These are phyloP conservation scores for Heteromyza rotundicornis DNA, from an alignment of 2,888 invertebrate species.

Conservation along the genomic window DNA sequence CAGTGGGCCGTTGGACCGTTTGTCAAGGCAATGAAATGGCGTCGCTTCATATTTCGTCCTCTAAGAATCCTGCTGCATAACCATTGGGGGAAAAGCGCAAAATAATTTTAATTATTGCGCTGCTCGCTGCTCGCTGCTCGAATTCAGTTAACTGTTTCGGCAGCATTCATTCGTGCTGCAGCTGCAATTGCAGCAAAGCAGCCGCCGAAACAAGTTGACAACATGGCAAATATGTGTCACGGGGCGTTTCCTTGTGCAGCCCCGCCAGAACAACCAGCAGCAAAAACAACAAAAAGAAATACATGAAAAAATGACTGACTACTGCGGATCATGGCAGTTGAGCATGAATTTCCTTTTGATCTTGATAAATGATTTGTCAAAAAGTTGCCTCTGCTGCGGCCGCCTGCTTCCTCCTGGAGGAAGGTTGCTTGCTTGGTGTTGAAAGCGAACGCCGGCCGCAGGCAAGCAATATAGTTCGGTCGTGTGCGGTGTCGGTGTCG, in stretches of 20 bases:
- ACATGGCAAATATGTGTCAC: constrained; percentile 39
- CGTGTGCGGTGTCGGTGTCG: too few species aligned
- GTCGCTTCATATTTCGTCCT: too few species aligned
- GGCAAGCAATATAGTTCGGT: too few species aligned
- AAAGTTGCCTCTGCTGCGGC: constrained; percentile 20
- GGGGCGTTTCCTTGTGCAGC: too few species aligned
- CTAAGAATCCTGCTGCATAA: neutral
- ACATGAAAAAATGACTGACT: constrained; percentile 56
- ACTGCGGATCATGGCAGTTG: constrained; percentile 55
- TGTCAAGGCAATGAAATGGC: too few species aligned
- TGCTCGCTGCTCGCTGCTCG: neutral
- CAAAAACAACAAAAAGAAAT: constrained; percentile 26
- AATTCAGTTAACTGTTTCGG: too few species aligned
- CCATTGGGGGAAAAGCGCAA: neutral
- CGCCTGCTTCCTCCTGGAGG: constrained; percentile 3
- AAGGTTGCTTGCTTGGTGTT: too few species aligned
- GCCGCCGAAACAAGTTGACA: constrained; percentile 30
- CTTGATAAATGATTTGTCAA: constrained; percentile 47
- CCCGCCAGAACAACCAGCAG: neutral
- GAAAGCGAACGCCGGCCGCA: too few species aligned
- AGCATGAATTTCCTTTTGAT: constrained; percentile 51
- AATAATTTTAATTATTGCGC: neutral
- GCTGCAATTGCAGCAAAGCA: constrained; percentile 19
- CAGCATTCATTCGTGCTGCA: neutral
- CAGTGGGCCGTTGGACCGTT: too few species aligned